Evolutionary conservation across 1,140 invertebrate genomes (phyloP), one percentile per base, ranked within the genome.

Genomic region (Samia ricini): DNA sequence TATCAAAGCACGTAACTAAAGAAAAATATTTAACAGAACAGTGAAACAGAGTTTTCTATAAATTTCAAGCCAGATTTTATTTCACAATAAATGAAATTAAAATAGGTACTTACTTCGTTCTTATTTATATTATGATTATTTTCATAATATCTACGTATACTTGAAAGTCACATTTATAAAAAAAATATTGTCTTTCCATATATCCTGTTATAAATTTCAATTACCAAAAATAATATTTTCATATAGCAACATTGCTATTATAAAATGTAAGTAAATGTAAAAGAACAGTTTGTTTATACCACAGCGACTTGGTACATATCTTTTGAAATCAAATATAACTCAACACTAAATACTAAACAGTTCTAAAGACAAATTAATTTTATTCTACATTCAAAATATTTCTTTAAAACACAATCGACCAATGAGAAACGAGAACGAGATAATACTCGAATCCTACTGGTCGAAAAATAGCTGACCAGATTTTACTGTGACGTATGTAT

Each of bases 81-180:
- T 42, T 10, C 2, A 15, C 29, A 58, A 29, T 58, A 57, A 15
- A 29, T 58, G 33, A 15, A 23, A 59, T 21, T 22, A 59, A 24
- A 60, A 23, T 50, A 49, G 22, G 18, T 24, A 60, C 58, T 50
- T 50, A 60, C 48, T 24, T 60, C n/a, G 24, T 50, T 50, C 12
- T 42, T 15, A 42, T 42, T 12, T 42, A 12, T 42, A 42, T 42
- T 42, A 42, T 15, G 33, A 42, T 42, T 42, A 15, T 4, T 42
- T 42, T 42, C 3, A 26, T 26, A 26, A 1, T 42, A 10, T 36
- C 33, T 15, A 42, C n/a, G n/a, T 42, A 42, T 42, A 15, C n/a
- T 42, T 5, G 1, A 42, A 42, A 42, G 1, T 15, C 33, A 15
- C 33, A 29, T 29, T 29, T 29, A n/a, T n/a, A n/a, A n/a, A n/a